Conservation (phyloP, 2,797 vertebrate genomes). For the Microctenopoma lineatum region DNA sequence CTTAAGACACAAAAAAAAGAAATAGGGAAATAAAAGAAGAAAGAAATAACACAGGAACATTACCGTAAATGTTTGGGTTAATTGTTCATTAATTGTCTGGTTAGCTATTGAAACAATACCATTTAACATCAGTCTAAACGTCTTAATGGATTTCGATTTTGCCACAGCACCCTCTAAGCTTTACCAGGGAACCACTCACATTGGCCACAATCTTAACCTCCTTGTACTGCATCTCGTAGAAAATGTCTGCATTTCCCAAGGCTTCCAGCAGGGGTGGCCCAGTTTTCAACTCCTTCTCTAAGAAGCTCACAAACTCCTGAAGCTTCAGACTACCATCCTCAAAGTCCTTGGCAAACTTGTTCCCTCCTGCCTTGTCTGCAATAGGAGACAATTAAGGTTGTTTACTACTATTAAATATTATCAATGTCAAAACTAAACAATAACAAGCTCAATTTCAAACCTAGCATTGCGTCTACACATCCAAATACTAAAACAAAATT, state of each 20-base stretch:
- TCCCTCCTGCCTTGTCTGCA: conserved; percentile 96
- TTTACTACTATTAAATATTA: not conserved
- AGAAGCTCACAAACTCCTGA: conserved; percentile 93
- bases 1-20: not conserved
- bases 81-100: not conserved
- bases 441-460: too few species aligned
- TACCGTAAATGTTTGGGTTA: not conserved
- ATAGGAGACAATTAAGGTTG: not conserved
- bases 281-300: conserved; percentile 91
- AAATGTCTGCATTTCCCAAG: conserved; percentile 94
- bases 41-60: not conserved
- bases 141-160: not conserved
- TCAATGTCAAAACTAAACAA: not conserved
- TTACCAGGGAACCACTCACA: conserved; percentile 82
- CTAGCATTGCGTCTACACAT: too few species aligned
- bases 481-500: too few species aligned
- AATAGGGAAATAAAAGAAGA: not conserved
- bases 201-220: conserved; percentile 98
- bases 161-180: not conserved
- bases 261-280: conserved; percentile 91
- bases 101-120: not conserved
- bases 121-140: not conserved
- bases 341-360: conserved; percentile 97
- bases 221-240: conserved; percentile 98
- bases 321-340: conserved; percentile 96